Base-by-base conservation (phyloP, 2,888 invertebrate genomes). In the Bruchidius siliquastri region DNA sequence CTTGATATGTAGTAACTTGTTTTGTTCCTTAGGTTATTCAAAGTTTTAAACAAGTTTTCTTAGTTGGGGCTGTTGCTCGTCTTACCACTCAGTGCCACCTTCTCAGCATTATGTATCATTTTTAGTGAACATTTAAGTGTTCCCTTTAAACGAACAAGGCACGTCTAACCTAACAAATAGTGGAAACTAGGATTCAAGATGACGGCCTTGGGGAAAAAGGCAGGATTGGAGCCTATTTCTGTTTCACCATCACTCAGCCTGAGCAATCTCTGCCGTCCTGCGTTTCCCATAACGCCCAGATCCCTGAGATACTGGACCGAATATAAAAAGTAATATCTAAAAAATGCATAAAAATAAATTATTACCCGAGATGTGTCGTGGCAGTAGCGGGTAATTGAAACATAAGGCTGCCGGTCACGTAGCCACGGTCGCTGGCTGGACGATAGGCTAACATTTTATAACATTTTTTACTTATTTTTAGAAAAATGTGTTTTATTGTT, bases 301-400 rank as follows among this genome's bases (percentile, higher is more conserved):
- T 49, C 49, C 49, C 49, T 1, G 49, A 49, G 49, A 49, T 49
- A 49, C 49, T 49, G 6, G 49, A 8, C 49, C 49, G 49, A 49
- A 49, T 49, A 49, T 75, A 77, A 77, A 76, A 74, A 74, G 74
- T 76, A 74, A 77, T 77, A 77, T 77, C 77, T 72, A 77, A 80
- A 78, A 78, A 75, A 75, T 78, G 76, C 76, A 77, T 78, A 76
- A 77, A 78, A 78, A 80, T 79, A 79, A 79, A 80, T 77, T 79
- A 79, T 78, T 78, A 76, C 77, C 73, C 74, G 69, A 73, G 49
- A 49, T 49, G 49, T 49, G 49, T 49, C 49, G 49, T 49, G 49
- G 49, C 49, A 13, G 49, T 49, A 49, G 49, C 49, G 49, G 10
- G 18, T 78, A 78, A 78, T 77, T 78, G 77, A 76, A 76, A 77